Base-by-base conservation (phyloP, 2,113 vertebrate genomes). In the Siniperca knerii region DNA sequence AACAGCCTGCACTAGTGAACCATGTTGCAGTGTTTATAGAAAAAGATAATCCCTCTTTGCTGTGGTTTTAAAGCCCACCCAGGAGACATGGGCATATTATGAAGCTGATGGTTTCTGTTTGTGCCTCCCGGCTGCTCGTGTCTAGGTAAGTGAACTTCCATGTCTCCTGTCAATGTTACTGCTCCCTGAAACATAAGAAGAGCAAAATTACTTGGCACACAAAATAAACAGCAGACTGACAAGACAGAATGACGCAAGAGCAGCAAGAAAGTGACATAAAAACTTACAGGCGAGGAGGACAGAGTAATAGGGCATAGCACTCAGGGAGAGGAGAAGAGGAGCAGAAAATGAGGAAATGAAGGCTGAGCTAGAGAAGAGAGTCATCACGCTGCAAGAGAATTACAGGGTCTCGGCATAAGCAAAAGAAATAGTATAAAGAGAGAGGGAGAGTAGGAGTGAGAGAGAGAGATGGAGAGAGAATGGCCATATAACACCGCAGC, bases 81-180 rank as follows among this genome's bases (percentile, higher is more conserved):
- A 44, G 71, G 85, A 91, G 90, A 89, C 85, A 78, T 0, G n/a
- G 68, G 64, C 58, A 77, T 82, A 81, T 85, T 86, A 86, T 75
- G 68, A 85, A 73, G 58, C 77, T 65, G 81, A 84, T 86, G 77
- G 69, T 73, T 87, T 89, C 35, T 61, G 80, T 81, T 80, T 86
- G 48, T 86, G 82, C 85, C 91, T 78, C 23, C n/a, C 15, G 87
- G 89, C 79, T 83, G 79, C 54, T 84, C 54, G 15, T 85, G 81
- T 90, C 81, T 50, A 72, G 44, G 58, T 89, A 90, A 93, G 87
- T 92, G 87, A 90, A 91, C 85, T 93, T 91, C 65, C 82, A 52
- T 92, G 89, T 93, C 80, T 86, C 64, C 67, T 72, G 82, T 90
- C 89, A 83, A 62, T 83, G 77, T 74, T 67, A 21, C 50, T 67